These are phyloP conservation scores for Agrypnus murinus DNA, from an alignment of 2,888 invertebrate species.

Conservation along the genomic window DNA sequence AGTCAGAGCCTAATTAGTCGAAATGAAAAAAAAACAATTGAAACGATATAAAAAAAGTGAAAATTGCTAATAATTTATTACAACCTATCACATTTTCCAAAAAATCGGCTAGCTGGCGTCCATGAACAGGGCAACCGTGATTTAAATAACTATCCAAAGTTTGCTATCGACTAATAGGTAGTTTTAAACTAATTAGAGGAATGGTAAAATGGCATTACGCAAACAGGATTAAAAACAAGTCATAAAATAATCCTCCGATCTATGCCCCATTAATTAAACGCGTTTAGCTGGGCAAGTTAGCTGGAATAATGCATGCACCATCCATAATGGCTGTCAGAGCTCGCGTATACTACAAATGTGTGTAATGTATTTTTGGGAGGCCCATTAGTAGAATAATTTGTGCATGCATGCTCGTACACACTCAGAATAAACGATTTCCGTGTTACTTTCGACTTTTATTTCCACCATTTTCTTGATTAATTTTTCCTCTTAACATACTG, in stretches of 20 bases:
- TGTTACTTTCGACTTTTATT: conserved; percentile 39
- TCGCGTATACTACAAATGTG: conserved; percentile 65
- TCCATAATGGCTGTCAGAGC: conserved; percentile 66
- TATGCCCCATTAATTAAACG: conserved; percentile 66
- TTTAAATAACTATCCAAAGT: neutral
- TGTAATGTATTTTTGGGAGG: conserved; percentile 68
- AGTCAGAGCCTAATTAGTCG: no score
- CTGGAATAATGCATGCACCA: conserved; percentile 65
- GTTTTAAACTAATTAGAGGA: conserved; percentile 19
- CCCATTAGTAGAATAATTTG: conserved; percentile 67
- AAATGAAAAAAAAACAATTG: no score
- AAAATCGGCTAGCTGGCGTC: no score
- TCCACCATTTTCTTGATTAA: conserved; percentile 36
- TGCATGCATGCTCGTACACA: conserved; percentile 62
- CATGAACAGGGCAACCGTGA: no score
- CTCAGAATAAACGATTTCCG: conserved; percentile 61
- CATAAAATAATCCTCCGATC: conserved; percentile 66
- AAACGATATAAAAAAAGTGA: no score
- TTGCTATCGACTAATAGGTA: neutral
- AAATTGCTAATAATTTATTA: no score
- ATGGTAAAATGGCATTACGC: conserved; percentile 23
- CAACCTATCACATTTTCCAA: no score
- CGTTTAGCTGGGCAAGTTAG: conserved; percentile 60
- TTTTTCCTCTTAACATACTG: conserved; percentile 26
- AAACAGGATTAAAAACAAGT: conserved; percentile 65